These are phyloP conservation scores for Brachyopa scutellaris DNA, from an alignment of 2,888 invertebrate genomes.

Conservation along the genomic window DNA sequence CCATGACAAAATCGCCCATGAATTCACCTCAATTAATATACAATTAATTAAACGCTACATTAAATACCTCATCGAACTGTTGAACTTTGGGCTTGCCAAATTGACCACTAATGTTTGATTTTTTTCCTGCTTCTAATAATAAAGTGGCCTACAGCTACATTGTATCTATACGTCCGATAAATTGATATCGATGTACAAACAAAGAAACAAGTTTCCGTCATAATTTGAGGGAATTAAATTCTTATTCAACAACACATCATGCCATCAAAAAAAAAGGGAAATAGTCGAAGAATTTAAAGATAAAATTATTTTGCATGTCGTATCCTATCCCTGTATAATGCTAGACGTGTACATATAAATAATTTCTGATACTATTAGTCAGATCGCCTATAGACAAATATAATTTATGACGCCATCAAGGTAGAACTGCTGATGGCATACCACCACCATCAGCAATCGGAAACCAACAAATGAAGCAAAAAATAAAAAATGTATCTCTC, in stretches of 20 bases:
- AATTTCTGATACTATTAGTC: slow-evolving; percentile 21
- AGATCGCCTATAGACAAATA: slow-evolving; percentile 19
- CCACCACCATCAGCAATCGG: slow-evolving; percentile 2
- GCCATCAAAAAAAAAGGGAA: neutral
- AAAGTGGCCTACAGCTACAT: slow-evolving; percentile 3
- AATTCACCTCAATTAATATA: slow-evolving; percentile 1
- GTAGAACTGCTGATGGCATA: slow-evolving; percentile 10
- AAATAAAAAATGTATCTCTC: slow-evolving; percentile 2
- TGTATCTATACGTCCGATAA: neutral
- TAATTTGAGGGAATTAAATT: neutral
- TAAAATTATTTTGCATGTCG: neutral
- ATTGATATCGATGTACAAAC: neutral
- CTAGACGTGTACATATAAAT: neutral
- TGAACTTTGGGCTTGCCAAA: neutral
- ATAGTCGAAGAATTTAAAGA: neutral
- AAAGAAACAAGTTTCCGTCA: slow-evolving; percentile 27
- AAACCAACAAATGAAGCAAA: neutral
- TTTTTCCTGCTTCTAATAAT: neutral
- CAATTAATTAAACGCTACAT: slow-evolving; percentile 9
- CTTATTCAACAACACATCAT: slow-evolving; percentile 1
- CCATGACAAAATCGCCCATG: neutral
- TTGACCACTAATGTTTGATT: neutral
- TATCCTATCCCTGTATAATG: slow-evolving; percentile 4
- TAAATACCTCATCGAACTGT: neutral
- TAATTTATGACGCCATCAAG: slow-evolving; percentile 59